Conservation (phyloP, 1,140 invertebrate genomes). For the Zaprionus nigranus region DNA sequence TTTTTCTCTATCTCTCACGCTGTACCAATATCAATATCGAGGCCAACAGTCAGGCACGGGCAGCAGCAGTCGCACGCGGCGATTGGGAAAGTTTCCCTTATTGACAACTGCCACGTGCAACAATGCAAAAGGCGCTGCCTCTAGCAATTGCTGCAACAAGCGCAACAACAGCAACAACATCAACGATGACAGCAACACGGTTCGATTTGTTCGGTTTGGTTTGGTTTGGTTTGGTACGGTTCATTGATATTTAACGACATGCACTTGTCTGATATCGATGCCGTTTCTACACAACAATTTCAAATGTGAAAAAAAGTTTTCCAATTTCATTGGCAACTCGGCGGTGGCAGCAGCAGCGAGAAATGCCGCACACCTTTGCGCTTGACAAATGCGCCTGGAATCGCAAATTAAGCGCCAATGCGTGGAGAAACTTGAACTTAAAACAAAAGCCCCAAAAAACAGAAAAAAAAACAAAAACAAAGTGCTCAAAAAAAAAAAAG, state of each 20-base stretch:
- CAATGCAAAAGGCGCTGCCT: slow-evolving; percentile 75
- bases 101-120: slow-evolving; percentile 60
- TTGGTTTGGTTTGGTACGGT: slow-evolving; percentile 22
- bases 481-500: slow-evolving; percentile 13
- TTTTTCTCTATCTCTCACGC: not conserved
- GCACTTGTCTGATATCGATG: slow-evolving; percentile 52
- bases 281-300: slow-evolving; percentile 81
- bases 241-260: slow-evolving; percentile 72
- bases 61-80: slow-evolving; percentile 11
- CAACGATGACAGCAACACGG: slow-evolving; percentile 40
- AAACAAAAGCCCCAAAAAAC: slow-evolving; percentile 22
- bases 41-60: not conserved
- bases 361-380: slow-evolving; percentile 24
- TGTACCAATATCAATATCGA: slow-evolving; percentile 13
- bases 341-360: slow-evolving; percentile 1
- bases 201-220: not conserved
- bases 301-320: slow-evolving; percentile 68
- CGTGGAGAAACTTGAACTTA: slow-evolving; percentile 64
- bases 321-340: slow-evolving; percentile 75
- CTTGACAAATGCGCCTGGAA: slow-evolving; percentile 62
- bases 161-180: slow-evolving; percentile 6
- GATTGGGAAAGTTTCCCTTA: slow-evolving; percentile 36
- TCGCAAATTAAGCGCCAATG: slow-evolving; percentile 66
- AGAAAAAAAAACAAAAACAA: slow-evolving; percentile 6
- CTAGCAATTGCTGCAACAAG: slow-evolving; percentile 39